Conservation (phyloP, 2,888 invertebrate species). For the Xestobium rufovillosum region DNA sequence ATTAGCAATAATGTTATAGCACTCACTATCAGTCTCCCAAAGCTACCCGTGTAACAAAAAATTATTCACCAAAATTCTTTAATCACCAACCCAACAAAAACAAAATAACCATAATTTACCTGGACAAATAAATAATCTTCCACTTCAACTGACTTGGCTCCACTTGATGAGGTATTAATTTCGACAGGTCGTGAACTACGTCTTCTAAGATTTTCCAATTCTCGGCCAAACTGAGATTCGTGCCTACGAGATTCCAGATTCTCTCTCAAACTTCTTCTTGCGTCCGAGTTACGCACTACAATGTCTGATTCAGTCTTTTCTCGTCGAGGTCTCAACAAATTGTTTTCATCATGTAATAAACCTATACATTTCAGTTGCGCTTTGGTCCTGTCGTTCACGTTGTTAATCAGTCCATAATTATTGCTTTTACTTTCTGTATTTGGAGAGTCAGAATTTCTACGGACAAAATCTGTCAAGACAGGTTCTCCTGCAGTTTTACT, state of each 20-base stretch:
- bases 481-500: slow-evolving; percentile 57
- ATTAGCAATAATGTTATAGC: too few relatives aligned
- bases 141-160: slow-evolving; percentile 38
- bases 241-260: slow-evolving; percentile 44
- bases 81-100: too few relatives aligned
- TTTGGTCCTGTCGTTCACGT: too few relatives aligned
- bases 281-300: slow-evolving; percentile 58
- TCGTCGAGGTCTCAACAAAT: slow-evolving; percentile 60
- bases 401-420: slow-evolving; percentile 35
- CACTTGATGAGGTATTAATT: slow-evolving; percentile 33
- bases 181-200: slow-evolving; percentile 45
- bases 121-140: slow-evolving; percentile 42
- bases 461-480: slow-evolving; percentile 61
- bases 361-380: slow-evolving; percentile 34
- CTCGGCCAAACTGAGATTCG: slow-evolving; percentile 42
- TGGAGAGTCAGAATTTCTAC: slow-evolving; percentile 38
- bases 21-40: too few relatives aligned
- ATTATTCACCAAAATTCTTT: too few relatives aligned
- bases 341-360: slow-evolving; percentile 28
- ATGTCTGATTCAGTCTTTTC: slow-evolving; percentile 88
- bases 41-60: too few relatives aligned
- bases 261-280: slow-evolving; percentile 45
- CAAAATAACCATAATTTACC: slow-evolving; percentile 38
- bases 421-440: slow-evolving; percentile 36
- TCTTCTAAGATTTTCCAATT: slow-evolving; percentile 42